These are phyloP conservation scores for Eupeodes latifasciatus DNA, from an alignment of 2,888 invertebrate species.

Conservation along the genomic window DNA sequence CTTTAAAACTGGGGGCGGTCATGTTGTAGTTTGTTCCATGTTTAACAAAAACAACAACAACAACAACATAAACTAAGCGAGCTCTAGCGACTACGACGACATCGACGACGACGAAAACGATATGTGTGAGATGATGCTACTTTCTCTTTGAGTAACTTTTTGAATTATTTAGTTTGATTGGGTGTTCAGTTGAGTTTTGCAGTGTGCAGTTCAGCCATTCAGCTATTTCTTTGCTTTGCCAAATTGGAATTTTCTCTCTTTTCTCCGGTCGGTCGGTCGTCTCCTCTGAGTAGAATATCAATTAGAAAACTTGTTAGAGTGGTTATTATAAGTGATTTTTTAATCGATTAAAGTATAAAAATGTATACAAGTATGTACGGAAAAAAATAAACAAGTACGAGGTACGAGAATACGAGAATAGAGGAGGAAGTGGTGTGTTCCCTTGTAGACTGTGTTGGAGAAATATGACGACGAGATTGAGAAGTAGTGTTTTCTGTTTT, in stretches of 20 bases:
- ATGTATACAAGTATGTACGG: background rate
- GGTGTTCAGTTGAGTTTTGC: conserved; percentile 21
- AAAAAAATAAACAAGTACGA: background rate
- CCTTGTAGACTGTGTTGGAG: background rate
- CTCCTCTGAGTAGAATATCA: conserved; percentile 61
- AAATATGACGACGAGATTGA: conserved; percentile 7
- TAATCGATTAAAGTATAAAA: conserved; percentile 39
- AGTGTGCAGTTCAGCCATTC: conserved; percentile 8
- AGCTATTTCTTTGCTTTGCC: conserved; percentile 27
- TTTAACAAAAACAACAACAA: background rate
- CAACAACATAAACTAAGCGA: conserved; percentile 37
- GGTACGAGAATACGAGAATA: background rate
- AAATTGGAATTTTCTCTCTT: conserved; percentile 24
- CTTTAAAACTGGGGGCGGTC: conserved; percentile 66
- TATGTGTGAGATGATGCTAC: conserved; percentile 33
- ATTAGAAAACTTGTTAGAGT: conserved; percentile 64
- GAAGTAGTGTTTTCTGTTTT: background rate
- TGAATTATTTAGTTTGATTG: conserved; percentile 19
- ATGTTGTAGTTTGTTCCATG: conserved; percentile 11
- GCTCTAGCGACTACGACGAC: too few species aligned
- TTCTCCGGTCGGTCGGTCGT: too few species aligned
- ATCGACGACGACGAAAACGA: background rate
- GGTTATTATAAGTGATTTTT: conserved; percentile 58
- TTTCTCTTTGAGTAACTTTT: conserved; percentile 67
- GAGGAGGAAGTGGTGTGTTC: conserved; percentile 19